These are phyloP conservation scores for Maniola jurtina DNA, from an alignment of 1,140 invertebrate genomes.

Conservation along the genomic window DNA sequence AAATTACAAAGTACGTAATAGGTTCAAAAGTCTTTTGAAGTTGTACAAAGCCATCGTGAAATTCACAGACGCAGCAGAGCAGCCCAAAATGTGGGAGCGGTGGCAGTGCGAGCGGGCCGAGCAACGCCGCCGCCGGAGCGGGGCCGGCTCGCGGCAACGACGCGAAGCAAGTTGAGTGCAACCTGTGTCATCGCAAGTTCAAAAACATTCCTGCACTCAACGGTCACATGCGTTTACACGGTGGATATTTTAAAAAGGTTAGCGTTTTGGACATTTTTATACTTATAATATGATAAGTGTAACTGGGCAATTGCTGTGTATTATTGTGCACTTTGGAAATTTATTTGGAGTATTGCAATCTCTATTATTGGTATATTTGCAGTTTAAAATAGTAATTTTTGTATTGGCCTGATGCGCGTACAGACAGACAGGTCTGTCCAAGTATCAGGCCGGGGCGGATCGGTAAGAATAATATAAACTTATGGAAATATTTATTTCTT, in stretches of 20 bases:
- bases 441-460: no score
- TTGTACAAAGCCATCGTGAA: conserved; percentile 60
- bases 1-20: conserved; percentile 72
- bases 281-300: not conserved
- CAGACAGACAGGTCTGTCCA: no score
- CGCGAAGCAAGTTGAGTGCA: conserved; percentile 94
- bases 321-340: no score
- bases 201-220: conserved; percentile 98
- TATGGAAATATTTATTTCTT: conserved; percentile 8
- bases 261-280: not conserved
- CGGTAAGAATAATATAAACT: no score
- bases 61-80: conserved; percentile 61
- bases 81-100: conserved; percentile 55
- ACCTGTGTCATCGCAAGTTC: conserved; percentile 95
- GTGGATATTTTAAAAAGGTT: conserved; percentile 97
- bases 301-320: no score
- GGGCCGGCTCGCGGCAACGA: conserved; percentile 41
- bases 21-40: conserved; percentile 66
- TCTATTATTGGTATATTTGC: no score
- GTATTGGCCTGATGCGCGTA: no score
- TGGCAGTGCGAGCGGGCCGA: conserved; percentile 38
- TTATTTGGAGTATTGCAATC: no score
- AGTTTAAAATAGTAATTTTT: no score
- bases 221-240: conserved; percentile 97
- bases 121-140: conserved; percentile 29